Conservation (phyloP, 2,797 vertebrate species). For the Trachurus trachurus region DNA sequence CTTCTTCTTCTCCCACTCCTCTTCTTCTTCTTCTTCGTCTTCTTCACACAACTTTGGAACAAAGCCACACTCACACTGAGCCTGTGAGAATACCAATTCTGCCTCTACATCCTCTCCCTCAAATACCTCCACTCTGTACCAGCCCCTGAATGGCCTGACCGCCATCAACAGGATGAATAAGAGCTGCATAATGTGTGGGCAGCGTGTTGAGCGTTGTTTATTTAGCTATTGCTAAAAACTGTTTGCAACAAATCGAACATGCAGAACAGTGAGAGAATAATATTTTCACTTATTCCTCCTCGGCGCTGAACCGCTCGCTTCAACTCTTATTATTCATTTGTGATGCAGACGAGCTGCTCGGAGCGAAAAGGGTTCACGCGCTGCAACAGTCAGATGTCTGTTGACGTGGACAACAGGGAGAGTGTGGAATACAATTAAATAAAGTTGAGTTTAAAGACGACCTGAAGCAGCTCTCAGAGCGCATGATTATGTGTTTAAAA, state of each 20-base stretch:
- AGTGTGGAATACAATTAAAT: too few relatives aligned
- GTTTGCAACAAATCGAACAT: background rate
- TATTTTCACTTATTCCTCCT: background rate
- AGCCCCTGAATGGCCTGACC: conserved; percentile 37
- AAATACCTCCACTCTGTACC: conserved; percentile 53
- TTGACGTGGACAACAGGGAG: background rate
- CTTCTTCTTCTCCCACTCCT: conserved; percentile 38
- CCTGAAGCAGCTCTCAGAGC: too few relatives aligned
- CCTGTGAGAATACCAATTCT: conserved; percentile 63
- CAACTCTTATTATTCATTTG: background rate
- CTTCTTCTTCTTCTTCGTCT: conserved; percentile 19
- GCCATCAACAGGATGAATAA: conserved; percentile 42
- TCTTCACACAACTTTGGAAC: conserved; percentile 79
- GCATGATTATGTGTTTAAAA: too few relatives aligned
- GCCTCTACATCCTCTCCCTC: conserved; percentile 50
- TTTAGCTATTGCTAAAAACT: conserved; percentile 3
- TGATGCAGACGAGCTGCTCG: background rate
- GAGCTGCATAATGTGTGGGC: conserved; percentile 23
- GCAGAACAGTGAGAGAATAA: background rate
- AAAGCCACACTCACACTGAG: conserved; percentile 77
- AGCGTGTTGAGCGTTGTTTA: background rate
- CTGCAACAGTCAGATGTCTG: background rate
- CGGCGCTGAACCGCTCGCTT: background rate
- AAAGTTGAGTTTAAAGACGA: too few relatives aligned
- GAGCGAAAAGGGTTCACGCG: background rate